Percentiles rank a stretch among this genome's conserved stretches.
Conservation (phyloP, 2,888 invertebrate species). For the Linnaemya vulpina region DNA sequence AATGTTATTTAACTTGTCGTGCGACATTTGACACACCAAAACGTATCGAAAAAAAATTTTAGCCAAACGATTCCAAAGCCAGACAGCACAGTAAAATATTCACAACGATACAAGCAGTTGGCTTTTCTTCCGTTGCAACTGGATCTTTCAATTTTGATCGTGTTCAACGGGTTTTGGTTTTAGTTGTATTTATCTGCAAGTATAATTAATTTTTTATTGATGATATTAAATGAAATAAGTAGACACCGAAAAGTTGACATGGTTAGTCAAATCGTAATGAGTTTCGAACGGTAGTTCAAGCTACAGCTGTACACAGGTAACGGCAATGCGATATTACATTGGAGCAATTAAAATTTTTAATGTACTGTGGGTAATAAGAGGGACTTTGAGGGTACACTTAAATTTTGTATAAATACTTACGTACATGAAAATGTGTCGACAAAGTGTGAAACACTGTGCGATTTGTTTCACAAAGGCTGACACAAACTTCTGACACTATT, state of each 20-base stretch:
- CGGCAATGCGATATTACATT: background rate
- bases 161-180: slow-evolving; percentile 56
- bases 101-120: slow-evolving; percentile 12
- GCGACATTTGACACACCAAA: slow-evolving; percentile 69
- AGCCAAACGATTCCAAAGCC: slow-evolving; percentile 24
- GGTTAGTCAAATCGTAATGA: slow-evolving; percentile 57
- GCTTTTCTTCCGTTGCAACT: slow-evolving; percentile 57
- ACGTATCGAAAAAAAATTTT: slow-evolving; percentile 45
- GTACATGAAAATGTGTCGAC: background rate
- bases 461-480: background rate
- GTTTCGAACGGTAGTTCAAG: slow-evolving; percentile 58
- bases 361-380: background rate
- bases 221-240: slow-evolving; percentile 21
- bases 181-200: slow-evolving; percentile 7
- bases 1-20: slow-evolving; percentile 68
- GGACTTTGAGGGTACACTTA: background rate
- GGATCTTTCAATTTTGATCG: slow-evolving; percentile 46
- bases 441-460: background rate
- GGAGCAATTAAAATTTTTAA: slow-evolving; percentile 36
- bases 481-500: background rate
- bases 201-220: slow-evolving; percentile 13
- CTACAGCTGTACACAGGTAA: slow-evolving; percentile 44
- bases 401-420: background rate
- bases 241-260: slow-evolving; percentile 52
- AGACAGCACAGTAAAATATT: background rate